Evolutionary conservation across 2,797 vertebrate species (phyloP), one percentile per base, ranked within the genome.

Genomic region (Lateolabrax maculatus): DNA sequence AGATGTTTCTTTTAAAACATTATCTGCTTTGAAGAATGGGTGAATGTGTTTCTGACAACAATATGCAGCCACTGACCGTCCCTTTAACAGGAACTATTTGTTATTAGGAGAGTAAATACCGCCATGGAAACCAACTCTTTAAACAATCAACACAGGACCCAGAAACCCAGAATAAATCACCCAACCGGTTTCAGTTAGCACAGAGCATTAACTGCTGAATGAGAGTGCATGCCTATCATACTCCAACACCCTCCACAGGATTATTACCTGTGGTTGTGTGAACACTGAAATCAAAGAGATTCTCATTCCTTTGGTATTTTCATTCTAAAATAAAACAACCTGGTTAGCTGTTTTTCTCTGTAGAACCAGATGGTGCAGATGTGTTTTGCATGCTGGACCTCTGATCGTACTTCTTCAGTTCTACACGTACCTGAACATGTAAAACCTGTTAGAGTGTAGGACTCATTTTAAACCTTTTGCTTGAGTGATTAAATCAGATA

Each of bases 121-220:
- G n/a, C 21, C 39, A 63, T 70, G 46, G 56, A 56, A 58, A 71
- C 44, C 61, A 71, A 62, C 25, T 49, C 57, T 71, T 62, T 21
- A 16, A 34, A 31, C 43, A 43, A n/a, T 36, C 66, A 66, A 67
- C 69, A 84, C 27, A 23, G 48, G 49, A n/a, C 39, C 57, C 8
- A 27, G 63, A 65, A 18, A 43, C 36, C 21, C 46, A 70, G 58
- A 65, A 34, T 27, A 60, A 63, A 29, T 23, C 68, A 37, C 13
- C 49, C 36, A 56, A 71, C 74, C 18, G 16, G 65, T 62, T 75
- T 46, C 19, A 60, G n/a, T 60, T 8, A 25, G 44, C 60, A 27
- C 12, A 23, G 11, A 37, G 46, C 18, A 19, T 51, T n/a, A 52
- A 31, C 41, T 53, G 37, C 41, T 61, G 51, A 69, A 43, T 61